Percentiles rank a stretch among this genome's conserved stretches.
These are phyloP conservation scores for Allophyes oxyacanthae DNA, from an alignment of 2,888 invertebrate genomes.

Conservation along the genomic window DNA sequence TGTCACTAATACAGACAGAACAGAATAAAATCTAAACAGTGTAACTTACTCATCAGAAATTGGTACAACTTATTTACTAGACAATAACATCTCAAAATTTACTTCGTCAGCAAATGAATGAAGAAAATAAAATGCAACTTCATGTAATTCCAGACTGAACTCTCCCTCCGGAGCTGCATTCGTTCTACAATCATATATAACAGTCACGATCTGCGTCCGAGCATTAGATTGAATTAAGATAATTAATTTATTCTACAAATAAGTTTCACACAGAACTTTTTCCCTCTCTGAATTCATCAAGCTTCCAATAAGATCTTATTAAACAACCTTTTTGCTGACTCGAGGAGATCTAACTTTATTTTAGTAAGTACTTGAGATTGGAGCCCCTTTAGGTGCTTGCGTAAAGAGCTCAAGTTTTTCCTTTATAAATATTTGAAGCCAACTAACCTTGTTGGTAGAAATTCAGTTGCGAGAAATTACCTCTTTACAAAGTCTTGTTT, in stretches of 20 bases:
- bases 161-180: background rate
- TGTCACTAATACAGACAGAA: too few relatives aligned
- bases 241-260: constrained; percentile 6
- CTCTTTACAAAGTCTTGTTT: background rate
- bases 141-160: background rate
- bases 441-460: constrained; percentile 1
- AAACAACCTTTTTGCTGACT: background rate
- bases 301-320: background rate
- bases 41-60: too few relatives aligned
- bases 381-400: background rate
- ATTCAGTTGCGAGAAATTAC: constrained; percentile 12
- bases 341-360: background rate
- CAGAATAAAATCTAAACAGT: too few relatives aligned
- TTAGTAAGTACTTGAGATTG: background rate
- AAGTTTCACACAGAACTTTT: constrained; percentile 1
- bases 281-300: background rate
- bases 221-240: constrained; percentile 9
- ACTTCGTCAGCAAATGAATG: too few relatives aligned
- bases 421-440: background rate
- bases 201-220: constrained; percentile 1
- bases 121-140: background rate
- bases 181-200: background rate
- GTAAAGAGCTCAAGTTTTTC: background rate
- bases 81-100: too few relatives aligned
- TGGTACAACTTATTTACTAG: too few relatives aligned